These are phyloP conservation scores for Echinops telfairi DNA, from an alignment of 2,113 vertebrate species.

Conservation along the genomic window DNA sequence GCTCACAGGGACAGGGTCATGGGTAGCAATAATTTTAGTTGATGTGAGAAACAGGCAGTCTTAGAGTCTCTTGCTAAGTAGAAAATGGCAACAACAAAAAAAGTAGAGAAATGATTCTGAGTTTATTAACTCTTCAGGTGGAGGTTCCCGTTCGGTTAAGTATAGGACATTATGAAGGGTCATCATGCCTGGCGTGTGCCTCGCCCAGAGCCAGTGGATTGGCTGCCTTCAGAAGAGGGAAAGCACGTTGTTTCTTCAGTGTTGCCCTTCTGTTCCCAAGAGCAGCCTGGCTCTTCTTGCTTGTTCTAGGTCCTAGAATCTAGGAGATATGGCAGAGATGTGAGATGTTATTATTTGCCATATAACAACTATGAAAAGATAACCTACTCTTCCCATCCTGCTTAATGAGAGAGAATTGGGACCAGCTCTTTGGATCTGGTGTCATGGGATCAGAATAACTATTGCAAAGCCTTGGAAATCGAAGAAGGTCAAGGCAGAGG, in stretches of 20 bases:
- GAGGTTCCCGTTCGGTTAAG: neutral
- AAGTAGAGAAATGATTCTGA: slow-evolving; percentile 7
- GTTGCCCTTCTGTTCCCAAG: neutral
- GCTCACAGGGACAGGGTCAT: neutral
- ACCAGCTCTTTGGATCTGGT: neutral
- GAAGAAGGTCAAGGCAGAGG: neutral
- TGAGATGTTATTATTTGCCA: neutral
- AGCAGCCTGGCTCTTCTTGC: neutral
- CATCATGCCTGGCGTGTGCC: neutral
- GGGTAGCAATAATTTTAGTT: neutral
- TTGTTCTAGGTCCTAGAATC: neutral
- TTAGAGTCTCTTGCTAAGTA: slow-evolving; percentile 35
- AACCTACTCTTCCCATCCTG: neutral
- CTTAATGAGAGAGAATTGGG: neutral
- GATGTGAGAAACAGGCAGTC: slow-evolving; percentile 4
- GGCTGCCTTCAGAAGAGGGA: neutral
- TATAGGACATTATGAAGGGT: neutral
- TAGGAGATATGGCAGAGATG: neutral
- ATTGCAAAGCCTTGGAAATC: neutral
- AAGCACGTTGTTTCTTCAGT: neutral
- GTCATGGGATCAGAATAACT: neutral
- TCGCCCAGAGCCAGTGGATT: neutral
- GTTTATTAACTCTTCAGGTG: slow-evolving; percentile 34
- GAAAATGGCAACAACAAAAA: neutral
- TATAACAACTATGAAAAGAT: neutral